A percentile compares a stretch with the other conserved stretches of the same genome.
Evolutionary conservation across 2,888 invertebrate genomes (phyloP).

Genomic region (Aproaerema taeniolella): DNA sequence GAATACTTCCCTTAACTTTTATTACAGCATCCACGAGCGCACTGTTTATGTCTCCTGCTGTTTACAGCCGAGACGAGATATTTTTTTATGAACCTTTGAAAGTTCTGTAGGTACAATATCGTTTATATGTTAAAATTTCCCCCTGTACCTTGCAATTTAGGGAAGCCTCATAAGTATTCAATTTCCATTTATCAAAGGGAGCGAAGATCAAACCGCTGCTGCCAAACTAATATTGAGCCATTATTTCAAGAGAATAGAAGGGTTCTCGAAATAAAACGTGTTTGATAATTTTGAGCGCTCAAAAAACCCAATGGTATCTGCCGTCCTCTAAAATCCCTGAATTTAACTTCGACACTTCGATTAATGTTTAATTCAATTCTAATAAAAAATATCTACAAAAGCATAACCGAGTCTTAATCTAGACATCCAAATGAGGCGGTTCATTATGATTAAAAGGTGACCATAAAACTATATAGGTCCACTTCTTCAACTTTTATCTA

Average conservation of each 20-base stretch:
- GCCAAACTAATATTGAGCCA: constrained; percentile 14
- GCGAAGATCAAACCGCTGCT: constrained; percentile 10
- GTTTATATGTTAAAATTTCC: constrained; percentile 28
- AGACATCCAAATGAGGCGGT: no score
- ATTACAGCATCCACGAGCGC: constrained; percentile 42
- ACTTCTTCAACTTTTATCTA: no score
- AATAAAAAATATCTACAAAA: no score
- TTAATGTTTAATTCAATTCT: no score
- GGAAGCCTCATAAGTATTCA: constrained; percentile 8
- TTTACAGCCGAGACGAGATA: constrained; percentile 48
- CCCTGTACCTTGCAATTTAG: constrained; percentile 6
- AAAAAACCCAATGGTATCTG: no score
- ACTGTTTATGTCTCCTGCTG: constrained; percentile 43
- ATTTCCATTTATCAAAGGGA: constrained; percentile 14
- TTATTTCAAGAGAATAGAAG: constrained; percentile 10
- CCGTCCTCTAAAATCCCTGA: no score
- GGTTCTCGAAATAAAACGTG: constrained; percentile 4
- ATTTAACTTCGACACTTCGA: no score
- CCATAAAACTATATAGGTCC: no score
- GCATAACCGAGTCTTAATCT: no score
- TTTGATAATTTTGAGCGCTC: constrained; percentile 25
- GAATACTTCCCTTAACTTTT: constrained; percentile 47
- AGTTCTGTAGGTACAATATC: constrained; percentile 37
- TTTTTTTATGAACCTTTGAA: constrained; percentile 43
- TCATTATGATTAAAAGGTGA: no score